phyloP scores from a whole-genome alignment of 37 sponge, comb jelly and placozoan species.

The Cladorhizidae sp. region DNA sequence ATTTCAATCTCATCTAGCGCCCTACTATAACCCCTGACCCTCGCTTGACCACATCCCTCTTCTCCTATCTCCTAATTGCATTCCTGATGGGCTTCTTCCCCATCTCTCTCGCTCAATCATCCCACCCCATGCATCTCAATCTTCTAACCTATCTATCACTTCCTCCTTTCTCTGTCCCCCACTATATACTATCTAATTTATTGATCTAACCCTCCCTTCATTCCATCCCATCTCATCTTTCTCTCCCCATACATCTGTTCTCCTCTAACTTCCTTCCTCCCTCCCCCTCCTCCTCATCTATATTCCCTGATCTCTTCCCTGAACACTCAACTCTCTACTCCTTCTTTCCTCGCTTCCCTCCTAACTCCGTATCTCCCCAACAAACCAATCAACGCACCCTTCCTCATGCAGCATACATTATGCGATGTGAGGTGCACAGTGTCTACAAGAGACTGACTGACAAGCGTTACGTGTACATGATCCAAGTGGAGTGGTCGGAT shows the following conservation, averaged over 20 bases:
- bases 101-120: too few species aligned
- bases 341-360: not conserved
- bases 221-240: not conserved
- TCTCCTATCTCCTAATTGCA: too few species aligned
- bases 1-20: not conserved
- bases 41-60: too few species aligned
- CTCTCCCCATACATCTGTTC: constrained; percentile 9
- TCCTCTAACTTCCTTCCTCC: not conserved
- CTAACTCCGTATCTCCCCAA: not conserved
- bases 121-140: too few species aligned
- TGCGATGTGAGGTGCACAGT: constrained; percentile 70
- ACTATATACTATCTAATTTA: not conserved
- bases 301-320: not conserved
- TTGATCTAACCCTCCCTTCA: not conserved
- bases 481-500: constrained; percentile 78
- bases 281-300: not conserved
- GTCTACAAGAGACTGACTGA: constrained; percentile 70
- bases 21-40: too few species aligned
- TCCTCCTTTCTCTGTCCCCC: too few species aligned
- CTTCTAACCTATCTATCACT: too few species aligned
- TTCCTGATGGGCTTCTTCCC: too few species aligned
- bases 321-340: not conserved
- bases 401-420: constrained; percentile 31
- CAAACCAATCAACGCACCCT: not conserved
- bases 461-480: constrained; percentile 74